Evolutionary conservation across 2,888 invertebrate species (phyloP).

Genomic region (Cloeon dipterum): DNA sequence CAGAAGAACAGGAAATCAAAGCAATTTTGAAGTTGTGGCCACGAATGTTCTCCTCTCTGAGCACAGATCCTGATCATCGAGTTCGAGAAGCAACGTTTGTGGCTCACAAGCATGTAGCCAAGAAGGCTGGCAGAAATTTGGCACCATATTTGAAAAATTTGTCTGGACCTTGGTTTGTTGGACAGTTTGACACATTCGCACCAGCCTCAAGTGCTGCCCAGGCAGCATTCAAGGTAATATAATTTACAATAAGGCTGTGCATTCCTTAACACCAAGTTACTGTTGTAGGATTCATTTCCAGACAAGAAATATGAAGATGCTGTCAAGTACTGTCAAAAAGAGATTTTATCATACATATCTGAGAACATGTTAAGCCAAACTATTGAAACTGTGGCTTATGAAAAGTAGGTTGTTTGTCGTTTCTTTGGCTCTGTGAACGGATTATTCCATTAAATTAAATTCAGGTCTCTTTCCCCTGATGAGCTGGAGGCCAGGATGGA

Average conservation of each 20-base stretch:
- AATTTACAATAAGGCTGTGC: constrained; percentile 2
- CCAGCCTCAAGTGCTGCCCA: constrained; percentile 55
- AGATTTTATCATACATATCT: constrained; percentile 47
- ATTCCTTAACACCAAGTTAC: constrained; percentile 5
- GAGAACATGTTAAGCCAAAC: constrained; percentile 42
- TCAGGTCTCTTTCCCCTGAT: constrained; percentile 29
- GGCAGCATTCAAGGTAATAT: constrained; percentile 32
- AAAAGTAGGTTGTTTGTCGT: constrained; percentile 17
- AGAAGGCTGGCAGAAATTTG: constrained; percentile 44
- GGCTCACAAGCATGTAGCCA: constrained; percentile 38
- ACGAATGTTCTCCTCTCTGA: constrained; percentile 47
- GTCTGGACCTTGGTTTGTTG: constrained; percentile 62
- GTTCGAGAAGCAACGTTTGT: constrained; percentile 56
- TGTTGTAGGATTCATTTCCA: constrained; percentile 46
- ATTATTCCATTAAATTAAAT: background rate
- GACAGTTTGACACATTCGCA: constrained; percentile 65
- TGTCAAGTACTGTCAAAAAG: constrained; percentile 56
- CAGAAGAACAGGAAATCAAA: constrained; percentile 41
- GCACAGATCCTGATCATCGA: constrained; percentile 57
- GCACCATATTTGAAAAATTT: constrained; percentile 59
- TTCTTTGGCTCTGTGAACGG: no score
- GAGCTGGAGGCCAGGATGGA: constrained; percentile 46
- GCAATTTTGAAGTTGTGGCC: constrained; percentile 63
- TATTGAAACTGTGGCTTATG: constrained; percentile 25
- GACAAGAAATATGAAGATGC: constrained; percentile 54